Evolutionary conservation across 2,113 vertebrate genomes (phyloP), one percentile per base, ranked within the genome.

Genomic region (Etheostoma spectabile): DNA sequence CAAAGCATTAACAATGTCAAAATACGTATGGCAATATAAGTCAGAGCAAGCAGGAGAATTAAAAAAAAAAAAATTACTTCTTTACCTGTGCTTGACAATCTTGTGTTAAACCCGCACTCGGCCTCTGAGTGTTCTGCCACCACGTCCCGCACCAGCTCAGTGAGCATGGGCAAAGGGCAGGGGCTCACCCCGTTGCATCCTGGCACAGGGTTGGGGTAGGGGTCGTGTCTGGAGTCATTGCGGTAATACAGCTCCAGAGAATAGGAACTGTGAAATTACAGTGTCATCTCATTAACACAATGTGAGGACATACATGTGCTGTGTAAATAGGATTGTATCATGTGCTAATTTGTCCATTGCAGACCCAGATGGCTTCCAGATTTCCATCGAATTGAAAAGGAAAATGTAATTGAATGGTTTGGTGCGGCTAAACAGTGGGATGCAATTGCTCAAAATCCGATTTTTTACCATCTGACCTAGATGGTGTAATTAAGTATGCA

Each of bases 161-260:
- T 89, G 87, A 99, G 97, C 77, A 94, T 86, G 24, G 87, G 73
- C 87, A 98, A 84, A 45, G 96, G 95, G 77, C 97, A 99, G 48
- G 95, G 92, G 74, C 85, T 88, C 46, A 91, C 22, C 30, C 92
- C 82, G 0, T 83, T 70, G 77, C 97, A 99, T 72, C 96, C 97
- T 1, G 96, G 96, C 85, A 97, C 89, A 0, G 80, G 92, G 79
- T 97, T 95, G 8, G 91, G 89, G 63, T 96, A 90, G 1, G 95
- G 96, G 56, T 96, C 92, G 0, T 13, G 88, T n/a, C 55, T 72
- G 0, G 95, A 91, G 63, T 96, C 94, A 0, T 97, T 97, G 79
- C 93, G 94, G 83, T 96, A 98, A 79, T 93, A 86, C 94, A 98
- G 95, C 88, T 96, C 96, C 67, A 99, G 42, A 8, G 92, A 96